Evolutionary conservation across 1,140 invertebrate genomes (phyloP).

Genomic region (Calliopsis andreniformis): DNA sequence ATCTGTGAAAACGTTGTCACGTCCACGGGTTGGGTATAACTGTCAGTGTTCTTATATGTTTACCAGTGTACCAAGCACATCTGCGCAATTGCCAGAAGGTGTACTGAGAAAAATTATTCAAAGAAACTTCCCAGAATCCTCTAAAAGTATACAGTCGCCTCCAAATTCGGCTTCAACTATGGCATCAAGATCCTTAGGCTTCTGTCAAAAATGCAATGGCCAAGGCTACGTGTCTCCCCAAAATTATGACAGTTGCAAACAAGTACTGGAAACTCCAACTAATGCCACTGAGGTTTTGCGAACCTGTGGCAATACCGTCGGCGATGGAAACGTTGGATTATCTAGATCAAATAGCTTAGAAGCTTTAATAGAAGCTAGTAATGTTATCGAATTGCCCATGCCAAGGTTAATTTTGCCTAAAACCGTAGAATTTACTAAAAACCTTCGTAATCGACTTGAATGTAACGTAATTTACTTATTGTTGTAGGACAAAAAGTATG

Average conservation of each 20-base stretch:
- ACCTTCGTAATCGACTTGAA: background rate
- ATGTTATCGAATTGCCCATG: conserved; percentile 84
- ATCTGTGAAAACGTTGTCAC: conserved; percentile 72
- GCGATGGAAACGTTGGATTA: conserved; percentile 52
- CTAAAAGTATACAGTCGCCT: conserved; percentile 71
- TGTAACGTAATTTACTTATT: background rate
- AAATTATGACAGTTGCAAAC: conserved; percentile 65
- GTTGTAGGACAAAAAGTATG: conserved; percentile 70
- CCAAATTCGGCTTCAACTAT: conserved; percentile 44
- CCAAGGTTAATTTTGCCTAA: conserved; percentile 79
- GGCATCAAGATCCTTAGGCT: conserved; percentile 51
- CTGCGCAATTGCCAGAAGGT: conserved; percentile 73
- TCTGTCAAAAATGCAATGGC: conserved; percentile 71
- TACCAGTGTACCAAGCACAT: conserved; percentile 73
- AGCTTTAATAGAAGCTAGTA: conserved; percentile 78
- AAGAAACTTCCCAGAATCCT: conserved; percentile 76
- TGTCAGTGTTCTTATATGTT: conserved; percentile 75
- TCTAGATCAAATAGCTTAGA: conserved; percentile 72
- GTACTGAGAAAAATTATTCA: conserved; percentile 76
- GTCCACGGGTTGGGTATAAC: conserved; percentile 51
- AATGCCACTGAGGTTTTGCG: conserved; percentile 76
- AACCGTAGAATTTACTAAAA: background rate
- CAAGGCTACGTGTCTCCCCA: conserved; percentile 56
- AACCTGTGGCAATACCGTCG: conserved; percentile 67
- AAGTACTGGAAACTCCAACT: conserved; percentile 74